Evolutionary conservation across 2,797 vertebrate genomes (phyloP), one percentile per base, ranked within the genome.

Genomic region (Alauda arvensis): DNA sequence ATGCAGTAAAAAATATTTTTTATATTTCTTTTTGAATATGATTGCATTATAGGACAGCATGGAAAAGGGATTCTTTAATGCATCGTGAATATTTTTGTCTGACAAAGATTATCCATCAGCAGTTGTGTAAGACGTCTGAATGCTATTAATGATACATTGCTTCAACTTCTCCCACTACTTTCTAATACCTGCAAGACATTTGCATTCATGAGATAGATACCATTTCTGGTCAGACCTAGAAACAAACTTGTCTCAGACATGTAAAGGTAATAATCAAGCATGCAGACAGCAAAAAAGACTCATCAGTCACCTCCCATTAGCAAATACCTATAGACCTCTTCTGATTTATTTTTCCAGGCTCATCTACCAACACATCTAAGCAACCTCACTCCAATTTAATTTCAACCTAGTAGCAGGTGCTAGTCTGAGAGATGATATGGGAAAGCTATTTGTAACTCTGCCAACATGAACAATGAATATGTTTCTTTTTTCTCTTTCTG

Each of bases 51-150:
- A 37, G 4, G 8, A 34, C 3, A 65, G 57, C 8, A 49, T 12
- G 14, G 18, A 53, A 59, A 80, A 56, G 18, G 18, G 6, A 37
- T 61, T 82, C 8, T 72, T 77, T 33, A 53, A n/a, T 61, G 24
- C 0, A 0, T 19, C 12, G 2, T 42, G 10, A 59, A 26, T 61
- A 18, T 66, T 21, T 62, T 65, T 1, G 0, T 13, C 56, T 66
- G 17, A n/a, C 18, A 52, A 87, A 26, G 21, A 45, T 60, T 70
- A 83, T 6, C 28, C 15, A 60, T 83, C 42, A 75, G 20, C 29
- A 31, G 10, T 42, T 57, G 43, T 57, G 78, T 51, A 65, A 68
- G 48, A 61, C 29, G 8, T 59, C 46, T 65, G 25, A 40, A 67
- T 37, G 8, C 19, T 45, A 33, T 37, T 61, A 84, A 40, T 26